Evolutionary conservation across 2,888 invertebrate species (phyloP), one percentile per base, ranked within the genome.

Genomic region (Stomorhina lunata): DNA sequence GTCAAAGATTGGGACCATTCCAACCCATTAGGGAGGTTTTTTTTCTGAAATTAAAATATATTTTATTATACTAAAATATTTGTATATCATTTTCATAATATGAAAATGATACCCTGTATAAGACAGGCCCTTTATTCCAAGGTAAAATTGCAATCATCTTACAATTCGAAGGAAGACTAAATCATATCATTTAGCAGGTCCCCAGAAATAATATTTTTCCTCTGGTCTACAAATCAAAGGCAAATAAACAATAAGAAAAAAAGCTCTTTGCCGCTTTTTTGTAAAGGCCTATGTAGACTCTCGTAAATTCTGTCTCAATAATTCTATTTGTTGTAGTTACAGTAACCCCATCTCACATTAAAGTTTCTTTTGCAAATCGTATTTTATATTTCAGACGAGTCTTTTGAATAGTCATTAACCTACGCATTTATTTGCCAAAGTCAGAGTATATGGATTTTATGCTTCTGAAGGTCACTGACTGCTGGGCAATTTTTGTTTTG

Each of bases 401-500:
- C 12, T 48, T 37, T 40, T 27, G 29, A 72, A 66, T 50, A 50
- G 79, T 66, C 79, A 72, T 65, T 79, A 72, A 66, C 71, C 66
- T 79, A 72, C 72, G 79, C 72, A 72, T 57, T 50, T 50, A n/a
- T 71, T 34, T 55, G 22, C 45, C 34, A 29, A 40, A 71, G 63
- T 29, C 20, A 53, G 61, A 53, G 61, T 27, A 29, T 43, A n/a
- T n/a, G n/a, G n/a, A n/a, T n/a, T n/a, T n/a, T 22, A 0, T 48
- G 20, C 50, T 63, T 72, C 71, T 72, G 71, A 79, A 79, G 72
- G 79, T 79, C 79, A 79, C 57, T 79, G 72, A 79, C 79, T 79
- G 79, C 61, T 32, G 43, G 43, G 43, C 6, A 43, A 43, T 40
- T 29, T 45, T 15, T 17, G 15, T 65, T 25, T 72, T 48, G 40